These are phyloP conservation scores for Nothoprocta perdicaria DNA, from an alignment of 2,113 vertebrate genomes.

Conservation along the genomic window DNA sequence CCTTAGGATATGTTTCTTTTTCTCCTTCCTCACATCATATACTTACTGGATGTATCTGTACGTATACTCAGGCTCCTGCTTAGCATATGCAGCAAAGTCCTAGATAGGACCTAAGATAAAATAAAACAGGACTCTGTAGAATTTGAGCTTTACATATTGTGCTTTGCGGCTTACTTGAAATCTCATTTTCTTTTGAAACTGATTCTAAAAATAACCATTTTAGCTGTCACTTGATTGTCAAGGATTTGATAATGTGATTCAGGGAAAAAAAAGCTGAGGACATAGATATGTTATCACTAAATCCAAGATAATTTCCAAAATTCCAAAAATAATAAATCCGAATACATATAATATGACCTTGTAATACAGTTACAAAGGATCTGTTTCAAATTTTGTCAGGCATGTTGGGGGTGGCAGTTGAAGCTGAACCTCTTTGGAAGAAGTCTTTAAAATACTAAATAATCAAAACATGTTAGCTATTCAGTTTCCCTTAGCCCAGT, in stretches of 20 bases:
- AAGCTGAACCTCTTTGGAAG: neutral
- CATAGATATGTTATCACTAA: neutral
- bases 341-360: neutral
- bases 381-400: neutral
- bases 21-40: neutral
- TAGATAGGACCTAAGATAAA: neutral
- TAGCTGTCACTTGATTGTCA: conserved; percentile 20
- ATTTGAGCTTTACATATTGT: neutral
- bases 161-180: neutral
- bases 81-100: neutral
- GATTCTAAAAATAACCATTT: conserved; percentile 15
- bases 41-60: neutral
- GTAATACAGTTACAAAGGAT: neutral
- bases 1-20: neutral
- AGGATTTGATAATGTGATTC: neutral
- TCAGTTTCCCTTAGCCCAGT: neutral
- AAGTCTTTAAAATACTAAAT: neutral
- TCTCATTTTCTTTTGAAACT: neutral
- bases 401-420: neutral
- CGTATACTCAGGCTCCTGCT: neutral
- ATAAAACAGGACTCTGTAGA: neutral
- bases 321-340: neutral
- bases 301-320: neutral
- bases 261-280: neutral
- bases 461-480: neutral